phyloP scores from a whole-genome alignment of 1,140 invertebrate genomes.

The Pseudomyrmex pallidus region DNA sequence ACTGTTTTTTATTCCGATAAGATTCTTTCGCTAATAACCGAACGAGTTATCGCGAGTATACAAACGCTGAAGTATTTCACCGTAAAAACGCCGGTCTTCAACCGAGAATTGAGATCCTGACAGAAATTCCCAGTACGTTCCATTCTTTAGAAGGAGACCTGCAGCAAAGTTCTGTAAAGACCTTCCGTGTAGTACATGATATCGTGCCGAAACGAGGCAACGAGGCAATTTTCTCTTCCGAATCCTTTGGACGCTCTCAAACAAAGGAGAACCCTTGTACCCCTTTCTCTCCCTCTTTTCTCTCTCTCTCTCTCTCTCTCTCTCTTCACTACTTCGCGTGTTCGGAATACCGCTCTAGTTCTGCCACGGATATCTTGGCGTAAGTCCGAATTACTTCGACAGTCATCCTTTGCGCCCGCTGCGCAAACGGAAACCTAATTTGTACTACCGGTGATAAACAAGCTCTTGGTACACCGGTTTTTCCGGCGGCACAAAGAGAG shows the following conservation, averaged over 20 bases:
- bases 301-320: no score
- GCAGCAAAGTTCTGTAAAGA: constrained; percentile 24
- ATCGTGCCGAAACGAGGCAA: constrained; percentile 25
- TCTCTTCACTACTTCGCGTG: not conserved
- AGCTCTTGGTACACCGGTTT: not conserved
- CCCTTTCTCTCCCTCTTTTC: no score
- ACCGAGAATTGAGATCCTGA: not conserved
- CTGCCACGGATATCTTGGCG: not conserved
- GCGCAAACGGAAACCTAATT: constrained; percentile 52
- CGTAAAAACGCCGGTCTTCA: not conserved
- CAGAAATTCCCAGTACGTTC: constrained; percentile 17
- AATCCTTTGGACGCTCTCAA: constrained; percentile 30
- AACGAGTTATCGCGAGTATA: no score
- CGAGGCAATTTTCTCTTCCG: constrained; percentile 40
- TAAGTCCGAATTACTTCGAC: constrained; percentile 53
- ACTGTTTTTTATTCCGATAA: no score
- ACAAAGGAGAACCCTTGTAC: not conserved
- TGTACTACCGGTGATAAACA: constrained; percentile 40
- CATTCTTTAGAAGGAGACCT: constrained; percentile 6
- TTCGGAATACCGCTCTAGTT: constrained; percentile 25
- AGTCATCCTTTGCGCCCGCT: constrained; percentile 21
- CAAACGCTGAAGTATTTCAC: not conserved
- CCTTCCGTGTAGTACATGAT: constrained; percentile 16
- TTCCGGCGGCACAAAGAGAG: not conserved
- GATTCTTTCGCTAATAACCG: no score